Evolutionary conservation across 2,113 vertebrate genomes (phyloP), one percentile per base, ranked within the genome.

Genomic region (Pollachius pollachius): DNA sequence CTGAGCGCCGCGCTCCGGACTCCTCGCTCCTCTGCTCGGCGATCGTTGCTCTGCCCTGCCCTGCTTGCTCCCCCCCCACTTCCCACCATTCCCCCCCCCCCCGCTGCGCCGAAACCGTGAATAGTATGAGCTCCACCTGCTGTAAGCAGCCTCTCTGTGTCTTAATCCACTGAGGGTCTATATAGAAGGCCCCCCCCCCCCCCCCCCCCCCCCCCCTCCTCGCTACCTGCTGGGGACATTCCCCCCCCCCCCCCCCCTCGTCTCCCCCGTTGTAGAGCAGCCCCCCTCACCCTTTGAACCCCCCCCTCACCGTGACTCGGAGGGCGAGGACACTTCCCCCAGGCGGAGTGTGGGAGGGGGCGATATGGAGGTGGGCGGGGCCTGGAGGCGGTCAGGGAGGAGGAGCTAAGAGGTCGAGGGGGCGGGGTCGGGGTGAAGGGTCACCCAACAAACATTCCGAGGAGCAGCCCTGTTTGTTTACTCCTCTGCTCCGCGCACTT

Each of bases 381-480:
- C 12, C 80, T 56, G 19, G 59, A 13, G 75, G 57, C 64, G 64
- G 73, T 3, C 58, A 62, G 58, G 67, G 64, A 62, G 61, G 62
- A 64, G 17, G 77, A 63, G 72, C 78, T 74, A 58, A 11, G 69
- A 72, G 68, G 21, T 5, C 4, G 69, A 72, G 37, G 12, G 58
- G 11, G 25, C 66, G 11, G 37, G 79, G 62, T 7, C 75, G 68
- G 63, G 77, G 77, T 75, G 71, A 58, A 12, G 72, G 74, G 82
- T 84, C 82, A 87, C 83, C 76, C 60, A 74, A 74, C 58, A 77
- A 90, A 82, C 89, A 90, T 90, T 91, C 90, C 89, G 85, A 3
- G 80, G 85, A 3, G 80, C 86, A 84, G 84, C 82, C 57, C 69
- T 83, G 91, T 93, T 93, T 83, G 91, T 93, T 93, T 92, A 93